Evolutionary conservation across 2,888 invertebrate genomes (phyloP).

Genomic region (Alsophila aescularia): DNA sequence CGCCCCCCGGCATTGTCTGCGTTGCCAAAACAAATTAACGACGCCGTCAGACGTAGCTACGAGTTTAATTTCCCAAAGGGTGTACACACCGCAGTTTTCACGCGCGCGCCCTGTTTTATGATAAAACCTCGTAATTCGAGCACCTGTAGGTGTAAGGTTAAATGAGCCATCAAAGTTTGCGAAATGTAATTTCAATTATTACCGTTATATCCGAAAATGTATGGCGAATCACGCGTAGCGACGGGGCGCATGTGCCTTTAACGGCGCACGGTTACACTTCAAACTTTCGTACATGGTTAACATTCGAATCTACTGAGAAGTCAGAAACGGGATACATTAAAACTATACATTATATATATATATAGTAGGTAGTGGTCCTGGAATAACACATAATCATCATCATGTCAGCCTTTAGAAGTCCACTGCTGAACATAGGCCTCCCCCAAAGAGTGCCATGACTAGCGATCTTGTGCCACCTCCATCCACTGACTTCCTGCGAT

Average conservation of each 20-base stretch:
- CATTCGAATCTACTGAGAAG: neutral
- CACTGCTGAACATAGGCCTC: no score
- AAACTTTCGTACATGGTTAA: neutral
- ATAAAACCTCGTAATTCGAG: conserved; percentile 46
- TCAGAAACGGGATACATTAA: neutral
- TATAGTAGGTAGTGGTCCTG: no score
- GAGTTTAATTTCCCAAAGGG: conserved; percentile 80
- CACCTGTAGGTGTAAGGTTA: conserved; percentile 40
- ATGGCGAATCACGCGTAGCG: conserved; percentile 25
- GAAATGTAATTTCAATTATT: conserved; percentile 43
- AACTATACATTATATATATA: no score
- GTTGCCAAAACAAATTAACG: conserved; percentile 74
- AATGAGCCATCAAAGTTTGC: conserved; percentile 46
- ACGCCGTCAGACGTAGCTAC: conserved; percentile 56
- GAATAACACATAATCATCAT: no score
- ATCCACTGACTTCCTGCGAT: no score
- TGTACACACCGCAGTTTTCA: conserved; percentile 60
- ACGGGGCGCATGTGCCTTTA: conserved; percentile 19
- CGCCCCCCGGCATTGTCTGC: conserved; percentile 42
- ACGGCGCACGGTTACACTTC: conserved; percentile 2
- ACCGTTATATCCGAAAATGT: conserved; percentile 25
- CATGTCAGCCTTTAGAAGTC: no score
- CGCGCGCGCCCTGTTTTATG: conserved; percentile 50
- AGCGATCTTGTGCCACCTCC: no score
- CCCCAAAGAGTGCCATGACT: no score